phyloP scores from a whole-genome alignment of 2,113 vertebrate species.

The Phocoena phocoena region DNA sequence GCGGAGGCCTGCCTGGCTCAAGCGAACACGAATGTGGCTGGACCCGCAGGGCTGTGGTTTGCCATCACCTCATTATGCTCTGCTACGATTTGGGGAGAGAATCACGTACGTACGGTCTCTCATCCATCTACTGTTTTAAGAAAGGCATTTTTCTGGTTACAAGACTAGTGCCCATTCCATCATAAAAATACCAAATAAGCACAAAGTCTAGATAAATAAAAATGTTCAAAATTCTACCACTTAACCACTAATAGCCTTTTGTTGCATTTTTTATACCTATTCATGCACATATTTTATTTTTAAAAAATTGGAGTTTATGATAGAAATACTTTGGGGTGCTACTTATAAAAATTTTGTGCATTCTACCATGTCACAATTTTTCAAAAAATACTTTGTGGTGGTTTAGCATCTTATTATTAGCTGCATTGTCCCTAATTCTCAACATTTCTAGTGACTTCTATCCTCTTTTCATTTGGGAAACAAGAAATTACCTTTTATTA shows the following conservation, averaged over 20 bases:
- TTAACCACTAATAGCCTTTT: background rate
- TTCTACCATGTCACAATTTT: background rate
- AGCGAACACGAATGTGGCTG: fast-evolving
- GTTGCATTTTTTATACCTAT: background rate
- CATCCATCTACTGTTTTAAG: background rate
- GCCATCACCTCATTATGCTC: background rate
- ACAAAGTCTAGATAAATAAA: background rate
- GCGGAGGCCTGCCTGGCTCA: background rate
- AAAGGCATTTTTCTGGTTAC: background rate
- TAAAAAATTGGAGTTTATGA: background rate
- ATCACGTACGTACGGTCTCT: background rate
- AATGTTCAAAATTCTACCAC: background rate
- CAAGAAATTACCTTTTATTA: background rate
- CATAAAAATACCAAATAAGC: background rate
- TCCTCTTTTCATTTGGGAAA: conserved; percentile 1
- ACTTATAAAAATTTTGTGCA: background rate
- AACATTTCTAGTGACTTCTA: background rate
- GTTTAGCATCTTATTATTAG: background rate
- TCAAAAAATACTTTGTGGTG: background rate
- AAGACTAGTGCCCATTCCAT: background rate
- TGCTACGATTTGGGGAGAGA: background rate
- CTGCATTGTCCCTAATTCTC: background rate
- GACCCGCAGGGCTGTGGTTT: background rate
- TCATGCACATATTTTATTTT: background rate
- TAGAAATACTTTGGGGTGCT: background rate